Evolutionary conservation across 1,140 invertebrate genomes (phyloP).

Genomic region (Drosophila lacteicornis): DNA sequence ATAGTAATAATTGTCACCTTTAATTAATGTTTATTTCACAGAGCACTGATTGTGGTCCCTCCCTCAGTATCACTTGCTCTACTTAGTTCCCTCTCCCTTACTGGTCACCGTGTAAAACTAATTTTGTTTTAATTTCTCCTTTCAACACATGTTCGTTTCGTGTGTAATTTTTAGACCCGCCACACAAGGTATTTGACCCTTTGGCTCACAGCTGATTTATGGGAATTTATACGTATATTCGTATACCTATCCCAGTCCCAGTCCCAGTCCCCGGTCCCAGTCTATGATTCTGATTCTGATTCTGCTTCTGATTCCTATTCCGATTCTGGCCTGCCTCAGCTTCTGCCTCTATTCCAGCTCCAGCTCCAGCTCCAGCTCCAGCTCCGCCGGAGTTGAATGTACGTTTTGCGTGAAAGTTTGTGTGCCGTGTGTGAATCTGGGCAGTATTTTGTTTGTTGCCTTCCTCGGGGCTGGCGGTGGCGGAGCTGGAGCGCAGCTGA

Average conservation of each 20-base stretch:
- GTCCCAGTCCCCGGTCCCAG: background rate
- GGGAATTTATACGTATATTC: constrained; percentile 80
- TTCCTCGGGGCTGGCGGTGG: constrained; percentile 33
- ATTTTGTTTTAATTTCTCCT: constrained; percentile 80
- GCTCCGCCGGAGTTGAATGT: constrained; percentile 62
- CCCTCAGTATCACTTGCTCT: constrained; percentile 10
- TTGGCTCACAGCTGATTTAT: constrained; percentile 84
- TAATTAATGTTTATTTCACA: constrained; percentile 2
- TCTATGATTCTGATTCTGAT: constrained; percentile 52
- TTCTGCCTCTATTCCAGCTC: constrained; percentile 44
- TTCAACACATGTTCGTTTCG: constrained; percentile 82
- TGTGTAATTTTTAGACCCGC: constrained; percentile 80
- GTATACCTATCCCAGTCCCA: constrained; percentile 40
- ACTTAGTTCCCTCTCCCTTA: constrained; percentile 11
- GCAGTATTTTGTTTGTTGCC: constrained; percentile 74
- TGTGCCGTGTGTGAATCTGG: constrained; percentile 43
- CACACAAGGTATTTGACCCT: constrained; percentile 81
- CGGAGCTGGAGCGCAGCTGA: constrained; percentile 42
- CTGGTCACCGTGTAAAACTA: constrained; percentile 68
- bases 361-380: constrained; percentile 21
- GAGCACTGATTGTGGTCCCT: background rate
- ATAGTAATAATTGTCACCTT: background rate
- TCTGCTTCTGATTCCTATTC: constrained; percentile 42
- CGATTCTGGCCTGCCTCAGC: constrained; percentile 27
- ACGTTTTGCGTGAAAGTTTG: constrained; percentile 82